Evolutionary conservation across 2,113 vertebrate genomes (phyloP), one percentile per base, ranked within the genome.

Genomic region (Anolis carolinensis): DNA sequence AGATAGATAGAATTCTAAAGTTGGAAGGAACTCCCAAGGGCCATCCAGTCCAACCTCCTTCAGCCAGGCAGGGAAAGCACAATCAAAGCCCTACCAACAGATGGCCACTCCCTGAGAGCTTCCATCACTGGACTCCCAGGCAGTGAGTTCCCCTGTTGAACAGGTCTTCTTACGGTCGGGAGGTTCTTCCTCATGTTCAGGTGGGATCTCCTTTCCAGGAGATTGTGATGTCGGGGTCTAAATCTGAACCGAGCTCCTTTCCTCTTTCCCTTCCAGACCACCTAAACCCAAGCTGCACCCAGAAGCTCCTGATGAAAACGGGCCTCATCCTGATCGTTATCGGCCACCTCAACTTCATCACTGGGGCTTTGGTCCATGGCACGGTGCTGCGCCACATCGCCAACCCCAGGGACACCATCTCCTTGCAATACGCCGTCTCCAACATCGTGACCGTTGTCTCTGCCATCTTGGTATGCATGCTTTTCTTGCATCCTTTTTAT

Each of bases 321-420:
- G 98, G 98, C 1, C 96, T 99, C 86, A 93, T 97, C 92, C 93
- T 98, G 93, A 96, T 99, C 80, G 95, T 99, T 36, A 34, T 97
- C 0, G 98, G 98, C 4, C 98, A 99, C 13, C 88, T 98, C 32
- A 98, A 96, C 95, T 99, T 99, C 96, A 94, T 99, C 80, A 48
- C 95, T 0, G 96, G 95, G 0, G 96, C 97, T 0, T 92, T 99
- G 3, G 95, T 98, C 18, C 98, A 99, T 0, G 97, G 99, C 62
- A 97, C 96, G 0, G 96, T 98, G 76, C 96, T 99, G 82, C 93
- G 98, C 72, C 97, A 98, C 14, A 94, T 98, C 90, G 89, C 90
- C 10, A 18, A 92, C 0, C 92, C 97, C 50, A 89, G 34, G 9
- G 95, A 97, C 0, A 90, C 93, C 2, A 77, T 95, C 21, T 95